phyloP scores from a whole-genome alignment of 2,888 invertebrate genomes.

The Polyommatus icarus region DNA sequence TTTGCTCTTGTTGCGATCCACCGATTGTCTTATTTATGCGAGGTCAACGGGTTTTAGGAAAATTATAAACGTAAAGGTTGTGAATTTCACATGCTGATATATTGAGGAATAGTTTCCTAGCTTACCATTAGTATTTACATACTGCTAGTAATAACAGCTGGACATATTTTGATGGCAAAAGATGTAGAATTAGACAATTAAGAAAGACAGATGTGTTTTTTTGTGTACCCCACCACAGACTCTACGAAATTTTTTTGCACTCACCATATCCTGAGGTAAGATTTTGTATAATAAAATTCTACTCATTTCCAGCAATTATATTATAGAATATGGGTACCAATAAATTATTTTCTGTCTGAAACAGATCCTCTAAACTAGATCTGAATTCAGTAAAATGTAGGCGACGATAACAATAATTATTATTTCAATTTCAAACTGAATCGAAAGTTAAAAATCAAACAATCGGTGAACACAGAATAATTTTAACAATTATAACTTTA shows the following conservation, averaged over 20 bases:
- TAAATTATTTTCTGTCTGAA: background rate
- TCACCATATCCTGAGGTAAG: too few relatives aligned
- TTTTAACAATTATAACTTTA: constrained; percentile 14
- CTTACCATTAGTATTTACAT: too few relatives aligned
- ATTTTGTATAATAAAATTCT: background rate
- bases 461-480: background rate
- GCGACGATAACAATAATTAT: background rate
- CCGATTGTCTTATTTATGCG: constrained; percentile 71
- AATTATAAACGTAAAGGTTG: constrained; percentile 21
- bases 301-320: background rate
- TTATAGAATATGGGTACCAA: background rate
- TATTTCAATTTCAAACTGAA: background rate
- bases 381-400: background rate
- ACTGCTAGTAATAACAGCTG: too few relatives aligned
- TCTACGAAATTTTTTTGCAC: too few relatives aligned
- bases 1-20: constrained; percentile 67
- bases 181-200: too few relatives aligned
- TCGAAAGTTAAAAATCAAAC: background rate
- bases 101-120: too few relatives aligned
- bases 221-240: too few relatives aligned
- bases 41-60: constrained; percentile 50
- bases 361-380: background rate
- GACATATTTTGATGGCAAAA: too few relatives aligned
- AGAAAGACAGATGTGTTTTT: too few relatives aligned
- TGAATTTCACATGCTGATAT: background rate